Evolutionary conservation across 1,140 invertebrate species (phyloP).

Genomic region (Drosophila asahinai): DNA sequence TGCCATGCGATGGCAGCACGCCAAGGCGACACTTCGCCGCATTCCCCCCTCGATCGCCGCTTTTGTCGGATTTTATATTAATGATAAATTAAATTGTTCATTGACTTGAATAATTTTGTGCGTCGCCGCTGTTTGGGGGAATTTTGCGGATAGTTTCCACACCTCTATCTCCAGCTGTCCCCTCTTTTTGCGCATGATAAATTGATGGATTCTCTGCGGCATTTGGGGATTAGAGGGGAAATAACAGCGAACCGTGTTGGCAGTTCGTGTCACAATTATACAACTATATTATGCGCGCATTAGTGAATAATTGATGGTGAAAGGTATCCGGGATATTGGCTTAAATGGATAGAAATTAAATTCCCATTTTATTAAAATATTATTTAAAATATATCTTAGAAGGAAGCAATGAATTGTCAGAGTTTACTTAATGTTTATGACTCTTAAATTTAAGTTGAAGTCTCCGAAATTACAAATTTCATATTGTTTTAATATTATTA

Average conservation of each 20-base stretch:
- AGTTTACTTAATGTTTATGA: too few relatives aligned
- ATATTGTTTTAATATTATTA: not conserved
- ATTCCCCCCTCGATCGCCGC: not conserved
- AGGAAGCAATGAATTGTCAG: too few relatives aligned
- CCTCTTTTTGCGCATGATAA: conserved; percentile 54
- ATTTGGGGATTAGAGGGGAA: conserved; percentile 20
- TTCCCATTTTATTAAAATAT: too few relatives aligned
- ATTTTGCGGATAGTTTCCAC: conserved; percentile 58
- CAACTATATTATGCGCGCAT: conserved; percentile 75
- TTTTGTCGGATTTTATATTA: conserved; percentile 81
- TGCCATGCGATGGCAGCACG: conserved; percentile 75
- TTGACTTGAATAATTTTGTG: conserved; percentile 84
- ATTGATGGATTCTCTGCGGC: conserved; percentile 66
- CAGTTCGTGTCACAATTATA: conserved; percentile 57
- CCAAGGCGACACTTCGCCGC: conserved; percentile 67
- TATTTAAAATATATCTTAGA: too few relatives aligned
- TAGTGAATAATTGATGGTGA: conserved; percentile 70
- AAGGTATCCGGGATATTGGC: conserved; percentile 2
- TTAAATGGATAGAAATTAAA: not conserved
- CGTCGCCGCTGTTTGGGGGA: conserved; percentile 65
- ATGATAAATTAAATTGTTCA: conserved; percentile 84
- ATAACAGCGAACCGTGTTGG: conserved; percentile 39
- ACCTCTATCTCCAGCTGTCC: not conserved
- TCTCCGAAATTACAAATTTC: too few relatives aligned
- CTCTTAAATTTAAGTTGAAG: too few relatives aligned